phyloP scores from a whole-genome alignment of 1,140 invertebrate species.

The Thaumetopoea pityocampa region DNA sequence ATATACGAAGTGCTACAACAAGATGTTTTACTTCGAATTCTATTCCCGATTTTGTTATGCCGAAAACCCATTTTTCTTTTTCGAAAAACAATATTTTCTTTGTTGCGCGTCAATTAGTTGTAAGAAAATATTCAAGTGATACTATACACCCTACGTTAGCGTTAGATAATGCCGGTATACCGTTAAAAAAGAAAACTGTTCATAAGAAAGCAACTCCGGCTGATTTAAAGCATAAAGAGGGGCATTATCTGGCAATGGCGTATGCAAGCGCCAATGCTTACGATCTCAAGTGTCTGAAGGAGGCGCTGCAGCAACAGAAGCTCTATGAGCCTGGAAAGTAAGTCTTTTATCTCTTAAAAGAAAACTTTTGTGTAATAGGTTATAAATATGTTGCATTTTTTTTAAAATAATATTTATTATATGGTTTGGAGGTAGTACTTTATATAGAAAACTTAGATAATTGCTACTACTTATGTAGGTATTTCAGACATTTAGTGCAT shows the following conservation, averaged over 20 bases:
- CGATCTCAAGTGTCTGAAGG: slow-evolving; percentile 53
- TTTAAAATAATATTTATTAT: no score
- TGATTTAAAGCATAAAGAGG: slow-evolving; percentile 55
- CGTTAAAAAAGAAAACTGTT: slow-evolving; percentile 61
- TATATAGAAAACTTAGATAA: no score
- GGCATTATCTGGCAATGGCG: slow-evolving; percentile 57
- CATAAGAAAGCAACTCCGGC: slow-evolving; percentile 49
- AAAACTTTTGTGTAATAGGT: no score
- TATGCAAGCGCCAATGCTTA: slow-evolving; percentile 65
- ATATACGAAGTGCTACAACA: slow-evolving; percentile 21
- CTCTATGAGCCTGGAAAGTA: slow-evolving; percentile 65
- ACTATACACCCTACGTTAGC: slow-evolving; percentile 44
- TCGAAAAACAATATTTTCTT: slow-evolving; percentile 33
- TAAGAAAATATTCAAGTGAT: slow-evolving; percentile 41
- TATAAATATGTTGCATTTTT: no score
- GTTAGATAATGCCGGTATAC: slow-evolving; percentile 48
- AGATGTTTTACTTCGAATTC: slow-evolving; percentile 23
- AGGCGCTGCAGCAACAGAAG: slow-evolving; percentile 57
- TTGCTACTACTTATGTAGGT: no score
- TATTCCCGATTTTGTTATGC: slow-evolving; percentile 17
- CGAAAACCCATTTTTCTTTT: slow-evolving; percentile 27
- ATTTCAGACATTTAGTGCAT: no score
- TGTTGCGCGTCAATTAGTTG: slow-evolving; percentile 14
- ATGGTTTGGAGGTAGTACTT: no score
- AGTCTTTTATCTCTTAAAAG: slow-evolving; percentile 38